Conservation (phyloP, 2,797 vertebrate genomes). For the Tokudaia muenninki region DNA sequence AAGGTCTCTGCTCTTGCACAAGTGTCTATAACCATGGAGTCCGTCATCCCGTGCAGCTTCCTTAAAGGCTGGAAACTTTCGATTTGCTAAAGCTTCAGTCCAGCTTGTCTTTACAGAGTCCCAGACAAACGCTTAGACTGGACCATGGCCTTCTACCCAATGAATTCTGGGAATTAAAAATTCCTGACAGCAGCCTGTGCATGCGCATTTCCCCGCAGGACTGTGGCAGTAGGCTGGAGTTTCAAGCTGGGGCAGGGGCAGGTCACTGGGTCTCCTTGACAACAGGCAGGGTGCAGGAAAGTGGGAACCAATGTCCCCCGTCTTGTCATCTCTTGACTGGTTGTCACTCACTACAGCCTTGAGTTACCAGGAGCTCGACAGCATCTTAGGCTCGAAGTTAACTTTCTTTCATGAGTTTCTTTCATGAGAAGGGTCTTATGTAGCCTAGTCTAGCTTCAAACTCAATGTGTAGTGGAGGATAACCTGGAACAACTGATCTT, state of each 20-base stretch:
- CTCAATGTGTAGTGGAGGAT: neutral
- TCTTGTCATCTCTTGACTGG: neutral
- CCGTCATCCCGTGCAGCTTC: neutral
- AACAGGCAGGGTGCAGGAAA: too few relatives aligned
- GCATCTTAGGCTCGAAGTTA: neutral
- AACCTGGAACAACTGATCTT: neutral
- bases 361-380: neutral
- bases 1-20: neutral
- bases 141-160: neutral
- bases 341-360: neutral
- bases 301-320: neutral
- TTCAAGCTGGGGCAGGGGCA: too few relatives aligned
- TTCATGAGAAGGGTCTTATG: neutral
- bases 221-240: rapidly evolving
- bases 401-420: neutral
- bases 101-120: neutral
- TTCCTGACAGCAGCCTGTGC: rapidly evolving
- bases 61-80: neutral
- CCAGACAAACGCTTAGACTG: too few relatives aligned
- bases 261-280: neutral
- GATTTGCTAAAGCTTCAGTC: neutral
- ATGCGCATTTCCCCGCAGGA: neutral
- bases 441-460: neutral
- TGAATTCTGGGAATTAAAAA: constrained; percentile 33
- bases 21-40: neutral